phyloP scores from a whole-genome alignment of 2,113 vertebrate genomes.

The Cnemophilus loriae region DNA sequence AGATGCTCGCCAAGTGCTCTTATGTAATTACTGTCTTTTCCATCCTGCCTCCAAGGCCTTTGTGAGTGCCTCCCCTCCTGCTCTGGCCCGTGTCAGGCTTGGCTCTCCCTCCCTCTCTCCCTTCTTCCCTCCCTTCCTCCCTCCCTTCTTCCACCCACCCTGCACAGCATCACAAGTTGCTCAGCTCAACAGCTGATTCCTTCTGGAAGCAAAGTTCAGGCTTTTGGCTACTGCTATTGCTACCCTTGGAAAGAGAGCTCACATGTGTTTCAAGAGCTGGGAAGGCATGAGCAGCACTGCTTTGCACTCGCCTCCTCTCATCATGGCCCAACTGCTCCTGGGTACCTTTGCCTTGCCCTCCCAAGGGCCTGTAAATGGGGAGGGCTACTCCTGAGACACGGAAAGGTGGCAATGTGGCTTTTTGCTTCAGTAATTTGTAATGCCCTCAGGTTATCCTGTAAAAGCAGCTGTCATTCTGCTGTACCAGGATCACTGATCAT shows the following conservation, averaged over 20 bases:
- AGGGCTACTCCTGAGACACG: neutral
- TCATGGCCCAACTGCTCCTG: neutral
- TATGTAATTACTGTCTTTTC: slow-evolving; percentile 65
- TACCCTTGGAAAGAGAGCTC: neutral
- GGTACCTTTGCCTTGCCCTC: neutral
- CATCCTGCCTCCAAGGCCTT: slow-evolving; percentile 47
- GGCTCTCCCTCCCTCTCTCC: neutral
- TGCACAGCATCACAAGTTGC: neutral
- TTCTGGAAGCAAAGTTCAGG: slow-evolving; percentile 6
- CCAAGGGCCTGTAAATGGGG: fast-evolving
- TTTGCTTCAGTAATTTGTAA: neutral
- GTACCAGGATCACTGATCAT: fast-evolving
- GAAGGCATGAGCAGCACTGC: neutral
- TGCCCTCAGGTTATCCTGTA: neutral
- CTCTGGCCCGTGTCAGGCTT: neutral
- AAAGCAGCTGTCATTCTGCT: neutral
- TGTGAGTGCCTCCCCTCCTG: neutral
- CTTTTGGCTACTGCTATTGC: neutral
- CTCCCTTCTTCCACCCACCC: neutral
- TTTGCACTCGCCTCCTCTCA: neutral
- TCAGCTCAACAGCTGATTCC: slow-evolving; percentile 41
- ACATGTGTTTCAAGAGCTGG: neutral
- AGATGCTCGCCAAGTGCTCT: slow-evolving; percentile 51
- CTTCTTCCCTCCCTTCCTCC: neutral
- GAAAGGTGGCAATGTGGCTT: neutral